phyloP scores from a whole-genome alignment of 2,113 vertebrate species.

The Rafetus swinhoei region DNA sequence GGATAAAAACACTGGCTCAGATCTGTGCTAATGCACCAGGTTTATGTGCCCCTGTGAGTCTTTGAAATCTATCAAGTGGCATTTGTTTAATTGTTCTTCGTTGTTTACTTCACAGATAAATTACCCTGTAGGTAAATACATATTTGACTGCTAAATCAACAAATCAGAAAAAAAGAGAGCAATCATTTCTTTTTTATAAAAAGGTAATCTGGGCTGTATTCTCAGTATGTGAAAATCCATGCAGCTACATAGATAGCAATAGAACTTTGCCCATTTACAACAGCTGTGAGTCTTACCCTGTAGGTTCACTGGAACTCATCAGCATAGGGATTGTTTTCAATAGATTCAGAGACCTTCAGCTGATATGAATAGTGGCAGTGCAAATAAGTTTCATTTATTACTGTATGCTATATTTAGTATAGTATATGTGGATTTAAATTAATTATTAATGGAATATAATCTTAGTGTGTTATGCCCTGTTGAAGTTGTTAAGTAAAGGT shows the following conservation, averaged over 20 bases:
- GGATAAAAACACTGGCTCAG: constrained; percentile 19
- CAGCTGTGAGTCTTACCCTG: not conserved
- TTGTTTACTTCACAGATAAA: constrained; percentile 45
- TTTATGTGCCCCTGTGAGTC: constrained; percentile 6
- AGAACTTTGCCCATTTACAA: not conserved
- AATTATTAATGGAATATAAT: too few relatives aligned
- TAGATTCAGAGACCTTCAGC: not conserved
- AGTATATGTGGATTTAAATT: too few relatives aligned
- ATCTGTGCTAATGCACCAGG: constrained; percentile 32
- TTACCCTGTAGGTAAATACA: constrained; percentile 53
- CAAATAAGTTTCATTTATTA: too few relatives aligned
- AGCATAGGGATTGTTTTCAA: not conserved
- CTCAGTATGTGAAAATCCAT: not conserved
- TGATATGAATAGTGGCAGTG: too few relatives aligned
- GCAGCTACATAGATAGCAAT: not conserved
- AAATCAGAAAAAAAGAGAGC: constrained; percentile 45
- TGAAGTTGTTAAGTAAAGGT: too few relatives aligned
- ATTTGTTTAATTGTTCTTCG: constrained; percentile 61
- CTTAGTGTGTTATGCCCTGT: too few relatives aligned
- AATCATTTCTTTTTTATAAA: not conserved
- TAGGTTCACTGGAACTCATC: constrained; percentile 1
- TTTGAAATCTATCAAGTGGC: constrained; percentile 58
- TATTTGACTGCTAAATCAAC: constrained; percentile 57
- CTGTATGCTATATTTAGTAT: too few relatives aligned
- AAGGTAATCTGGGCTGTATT: not conserved